Evolutionary conservation across 2,888 invertebrate genomes (phyloP).

Genomic region (Drepanosiphum platanoidis): DNA sequence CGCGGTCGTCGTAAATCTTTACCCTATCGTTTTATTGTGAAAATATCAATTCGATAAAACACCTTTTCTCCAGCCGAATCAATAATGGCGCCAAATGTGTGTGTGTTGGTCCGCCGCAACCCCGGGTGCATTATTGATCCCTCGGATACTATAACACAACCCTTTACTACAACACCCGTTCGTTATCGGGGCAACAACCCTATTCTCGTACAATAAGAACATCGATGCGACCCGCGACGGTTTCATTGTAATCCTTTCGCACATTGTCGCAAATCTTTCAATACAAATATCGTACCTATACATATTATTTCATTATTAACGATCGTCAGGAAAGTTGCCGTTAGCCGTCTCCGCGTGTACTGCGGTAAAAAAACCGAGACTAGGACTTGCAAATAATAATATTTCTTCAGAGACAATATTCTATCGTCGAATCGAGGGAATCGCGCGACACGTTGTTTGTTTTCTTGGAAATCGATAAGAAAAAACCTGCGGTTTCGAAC

Average conservation of each 20-base stretch:
- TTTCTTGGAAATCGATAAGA: constrained; percentile 20
- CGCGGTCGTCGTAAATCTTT: neutral
- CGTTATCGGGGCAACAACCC: constrained; percentile 48
- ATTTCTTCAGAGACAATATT: neutral
- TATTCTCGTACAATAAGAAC: neutral
- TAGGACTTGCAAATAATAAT: neutral
- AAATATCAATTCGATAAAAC: constrained; percentile 3
- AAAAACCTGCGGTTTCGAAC: constrained; percentile 27
- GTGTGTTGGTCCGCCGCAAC: neutral
- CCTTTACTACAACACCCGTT: constrained; percentile 53
- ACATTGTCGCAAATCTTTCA: neutral
- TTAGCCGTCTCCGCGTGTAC: neutral
- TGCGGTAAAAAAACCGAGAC: neutral
- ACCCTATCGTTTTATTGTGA: neutral
- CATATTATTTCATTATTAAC: too few species aligned
- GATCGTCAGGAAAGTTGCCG: neutral
- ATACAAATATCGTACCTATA: neutral
- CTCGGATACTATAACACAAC: neutral
- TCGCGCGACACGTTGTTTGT: neutral
- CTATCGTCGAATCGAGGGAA: neutral
- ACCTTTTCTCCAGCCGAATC: constrained; percentile 33
- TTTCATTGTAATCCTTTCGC: constrained; percentile 38
- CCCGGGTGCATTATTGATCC: constrained; percentile 13
- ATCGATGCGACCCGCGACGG: neutral
- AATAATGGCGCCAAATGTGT: constrained; percentile 36